phyloP scores from a whole-genome alignment of 2,113 vertebrate genomes.

The Grantiella picta region DNA sequence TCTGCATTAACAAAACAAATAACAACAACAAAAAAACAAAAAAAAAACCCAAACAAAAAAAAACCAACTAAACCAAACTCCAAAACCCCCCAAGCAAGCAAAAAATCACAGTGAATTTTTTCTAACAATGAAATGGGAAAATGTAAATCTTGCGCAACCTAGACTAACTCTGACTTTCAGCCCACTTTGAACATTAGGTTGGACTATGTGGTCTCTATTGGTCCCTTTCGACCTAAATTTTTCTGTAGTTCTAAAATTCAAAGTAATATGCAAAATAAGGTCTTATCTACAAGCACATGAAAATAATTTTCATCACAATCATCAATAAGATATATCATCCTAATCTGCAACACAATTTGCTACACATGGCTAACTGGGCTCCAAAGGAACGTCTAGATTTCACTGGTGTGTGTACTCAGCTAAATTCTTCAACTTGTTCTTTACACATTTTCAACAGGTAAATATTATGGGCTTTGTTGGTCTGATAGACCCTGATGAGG shows the following conservation, averaged over 20 bases:
- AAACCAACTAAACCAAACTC: neutral
- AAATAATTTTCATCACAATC: neutral
- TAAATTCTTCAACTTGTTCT: neutral
- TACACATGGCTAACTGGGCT: neutral
- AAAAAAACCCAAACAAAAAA: neutral
- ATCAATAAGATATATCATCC: neutral
- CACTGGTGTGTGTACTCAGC: neutral
- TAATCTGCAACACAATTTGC: neutral
- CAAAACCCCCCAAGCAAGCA: rapidly evolving
- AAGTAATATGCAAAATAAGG: neutral
- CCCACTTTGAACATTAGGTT: neutral
- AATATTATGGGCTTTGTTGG: neutral
- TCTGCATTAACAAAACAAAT: neutral
- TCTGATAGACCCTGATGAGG: neutral
- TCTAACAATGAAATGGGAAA: neutral
- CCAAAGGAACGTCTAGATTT: neutral
- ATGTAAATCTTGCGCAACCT: neutral
- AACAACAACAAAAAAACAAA: neutral
- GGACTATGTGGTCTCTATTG: neutral
- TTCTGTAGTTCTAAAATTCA: neutral
- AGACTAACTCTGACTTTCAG: neutral
- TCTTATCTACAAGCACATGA: neutral
- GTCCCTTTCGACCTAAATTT: neutral
- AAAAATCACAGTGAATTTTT: neutral
- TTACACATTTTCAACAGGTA: rapidly evolving